A percentile compares a stretch with the other conserved stretches of the same genome.
These are phyloP conservation scores for Aythya baeri DNA, from an alignment of 2,113 vertebrate genomes.

Conservation along the genomic window DNA sequence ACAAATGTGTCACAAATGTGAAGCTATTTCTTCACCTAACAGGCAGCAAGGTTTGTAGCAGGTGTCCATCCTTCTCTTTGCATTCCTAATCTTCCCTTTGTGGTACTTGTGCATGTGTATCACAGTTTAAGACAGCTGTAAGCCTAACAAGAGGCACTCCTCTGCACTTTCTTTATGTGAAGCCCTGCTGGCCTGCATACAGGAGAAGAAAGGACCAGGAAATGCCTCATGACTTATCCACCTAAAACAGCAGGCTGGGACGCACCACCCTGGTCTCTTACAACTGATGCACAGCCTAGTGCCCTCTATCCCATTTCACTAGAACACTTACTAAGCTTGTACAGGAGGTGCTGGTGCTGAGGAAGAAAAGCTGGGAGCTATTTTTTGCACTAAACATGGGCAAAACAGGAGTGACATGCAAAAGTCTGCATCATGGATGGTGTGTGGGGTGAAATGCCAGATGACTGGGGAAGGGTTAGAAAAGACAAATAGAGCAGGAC, in stretches of 20 bases:
- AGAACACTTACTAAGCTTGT: background rate
- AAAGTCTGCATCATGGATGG: background rate
- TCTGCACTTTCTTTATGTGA: background rate
- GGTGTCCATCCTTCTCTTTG: background rate
- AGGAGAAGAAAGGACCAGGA: background rate
- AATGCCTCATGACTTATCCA: background rate
- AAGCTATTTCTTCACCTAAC: background rate
- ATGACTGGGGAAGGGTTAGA: background rate
- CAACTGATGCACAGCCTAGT: background rate
- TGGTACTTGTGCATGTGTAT: background rate
- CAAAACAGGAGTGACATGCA: background rate
- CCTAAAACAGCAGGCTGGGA: background rate
- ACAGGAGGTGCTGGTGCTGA: background rate
- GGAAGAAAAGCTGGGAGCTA: background rate
- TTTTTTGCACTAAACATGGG: background rate
- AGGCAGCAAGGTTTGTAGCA: background rate
- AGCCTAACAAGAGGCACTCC: background rate
- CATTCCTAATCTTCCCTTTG: background rate
- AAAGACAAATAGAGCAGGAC: background rate
- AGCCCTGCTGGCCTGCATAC: background rate
- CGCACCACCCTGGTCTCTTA: background rate
- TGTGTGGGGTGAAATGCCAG: background rate
- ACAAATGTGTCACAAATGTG: background rate
- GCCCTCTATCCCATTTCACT: background rate
- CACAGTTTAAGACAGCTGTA: background rate